Percentiles rank a stretch among this genome's conserved stretches.
These are phyloP conservation scores for Hecatera dysodea DNA, from an alignment of 2,888 invertebrate genomes.

Conservation along the genomic window DNA sequence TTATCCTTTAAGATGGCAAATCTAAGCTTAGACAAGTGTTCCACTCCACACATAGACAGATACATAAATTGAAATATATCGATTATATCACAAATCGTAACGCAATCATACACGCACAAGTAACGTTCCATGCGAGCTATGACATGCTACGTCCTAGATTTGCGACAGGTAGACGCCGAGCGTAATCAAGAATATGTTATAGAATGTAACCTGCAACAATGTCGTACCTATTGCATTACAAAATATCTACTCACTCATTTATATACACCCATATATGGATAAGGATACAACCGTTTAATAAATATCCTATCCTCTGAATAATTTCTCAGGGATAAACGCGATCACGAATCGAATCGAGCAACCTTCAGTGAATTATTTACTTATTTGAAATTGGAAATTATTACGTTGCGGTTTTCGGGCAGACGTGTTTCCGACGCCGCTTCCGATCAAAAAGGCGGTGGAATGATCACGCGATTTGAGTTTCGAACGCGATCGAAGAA, in stretches of 20 bases:
- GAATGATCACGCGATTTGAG: conserved; percentile 85
- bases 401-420: conserved; percentile 87
- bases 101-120: conserved; percentile 83
- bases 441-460: conserved; percentile 82
- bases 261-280: conserved; percentile 67
- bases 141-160: conserved; percentile 89
- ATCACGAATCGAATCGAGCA: conserved; percentile 73
- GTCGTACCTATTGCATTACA: conserved; percentile 73
- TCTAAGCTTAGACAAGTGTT: conserved; percentile 56
- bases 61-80: conserved; percentile 74
- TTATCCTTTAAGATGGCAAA: conserved; percentile 26
- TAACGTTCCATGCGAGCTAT: conserved; percentile 85
- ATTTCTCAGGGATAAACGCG: conserved; percentile 77
- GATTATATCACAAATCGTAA: conserved; percentile 87
- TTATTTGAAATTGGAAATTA: conserved; percentile 88
- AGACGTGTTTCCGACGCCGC: conserved; percentile 89
- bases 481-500: conserved; percentile 70
- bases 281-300: conserved; percentile 74
- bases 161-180: conserved; percentile 83
- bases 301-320: conserved; percentile 74
- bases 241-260: conserved; percentile 63
- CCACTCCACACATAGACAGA: conserved; percentile 58
- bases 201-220: conserved; percentile 75
- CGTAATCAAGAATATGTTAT: conserved; percentile 78
- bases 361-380: conserved; percentile 85